A percentile compares a stretch with the other conserved stretches of the same genome.
Conservation (phyloP, 1,140 invertebrate species). For the Rhopalosiphum maidis region DNA sequence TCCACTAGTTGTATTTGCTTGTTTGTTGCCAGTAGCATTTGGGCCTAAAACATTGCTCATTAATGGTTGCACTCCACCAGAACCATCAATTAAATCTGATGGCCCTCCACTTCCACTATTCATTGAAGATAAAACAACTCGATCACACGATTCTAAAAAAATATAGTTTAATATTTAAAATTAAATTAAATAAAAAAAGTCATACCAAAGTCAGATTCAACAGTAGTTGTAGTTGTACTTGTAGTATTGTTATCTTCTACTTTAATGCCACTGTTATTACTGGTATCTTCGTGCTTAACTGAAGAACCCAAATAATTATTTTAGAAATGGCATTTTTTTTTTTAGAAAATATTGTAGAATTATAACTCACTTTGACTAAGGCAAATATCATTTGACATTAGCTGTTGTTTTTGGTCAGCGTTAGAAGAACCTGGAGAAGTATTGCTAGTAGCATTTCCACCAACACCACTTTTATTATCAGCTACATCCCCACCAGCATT, state of each 20-base stretch:
- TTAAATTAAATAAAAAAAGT: neutral
- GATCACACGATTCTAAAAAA: constrained; percentile 30
- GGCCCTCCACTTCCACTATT: constrained; percentile 16
- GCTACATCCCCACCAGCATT: neutral
- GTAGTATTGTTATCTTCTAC: constrained; percentile 44
- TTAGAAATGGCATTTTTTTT: neutral
- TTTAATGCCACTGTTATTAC: constrained; percentile 45
- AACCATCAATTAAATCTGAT: constrained; percentile 27
- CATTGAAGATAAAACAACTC: constrained; percentile 23
- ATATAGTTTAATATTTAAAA: neutral
- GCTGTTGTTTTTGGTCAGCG: constrained; percentile 7
- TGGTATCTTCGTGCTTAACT: constrained; percentile 45
- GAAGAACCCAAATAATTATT: neutral
- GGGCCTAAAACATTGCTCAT: constrained; percentile 64
- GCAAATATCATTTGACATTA: constrained; percentile 44
- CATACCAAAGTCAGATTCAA: constrained; percentile 45
- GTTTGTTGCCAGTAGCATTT: constrained; percentile 80
- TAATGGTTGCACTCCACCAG: constrained; percentile 38
- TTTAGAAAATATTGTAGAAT: neutral
- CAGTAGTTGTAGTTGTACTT: neutral
- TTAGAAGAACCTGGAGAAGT: constrained; percentile 35
- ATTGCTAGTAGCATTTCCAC: neutral
- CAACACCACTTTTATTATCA: constrained; percentile 40
- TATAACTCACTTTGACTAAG: constrained; percentile 30
- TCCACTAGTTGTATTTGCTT: constrained; percentile 67